phyloP scores from a whole-genome alignment of 2,888 invertebrate genomes.

The Dolichopus griseipennis region DNA sequence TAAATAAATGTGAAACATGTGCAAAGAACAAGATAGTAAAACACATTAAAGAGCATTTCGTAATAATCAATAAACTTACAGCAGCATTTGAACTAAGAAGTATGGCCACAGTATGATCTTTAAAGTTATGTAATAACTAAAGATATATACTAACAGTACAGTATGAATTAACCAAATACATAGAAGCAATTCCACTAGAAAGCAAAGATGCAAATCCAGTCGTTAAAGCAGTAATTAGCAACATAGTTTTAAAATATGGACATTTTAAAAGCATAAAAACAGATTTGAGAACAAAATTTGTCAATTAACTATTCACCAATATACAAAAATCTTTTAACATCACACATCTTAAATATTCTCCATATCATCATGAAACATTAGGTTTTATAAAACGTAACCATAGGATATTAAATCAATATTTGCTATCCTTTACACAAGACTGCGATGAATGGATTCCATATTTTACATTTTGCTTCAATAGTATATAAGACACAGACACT shows the following conservation, averaged over 20 bases:
- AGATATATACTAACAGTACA: conserved; percentile 12
- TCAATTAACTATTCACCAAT: conserved; percentile 9
- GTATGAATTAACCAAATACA: conserved; percentile 14
- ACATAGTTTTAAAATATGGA: conserved; percentile 20
- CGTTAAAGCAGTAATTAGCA: conserved; percentile 20
- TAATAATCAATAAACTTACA: not conserved
- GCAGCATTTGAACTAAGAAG: not conserved
- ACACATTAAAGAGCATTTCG: not conserved
- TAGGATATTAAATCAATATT: conserved; percentile 17
- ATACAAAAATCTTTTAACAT: conserved; percentile 7
- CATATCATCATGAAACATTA: conserved; percentile 14
- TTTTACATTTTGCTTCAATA: conserved; percentile 15
- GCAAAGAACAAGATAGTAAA: not conserved
- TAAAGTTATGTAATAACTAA: not conserved
- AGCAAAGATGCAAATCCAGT: conserved; percentile 23
- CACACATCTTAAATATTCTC: conserved; percentile 7
- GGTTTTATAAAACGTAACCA: conserved; percentile 18
- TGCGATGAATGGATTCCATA: conserved; percentile 17
- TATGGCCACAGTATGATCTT: conserved; percentile 10
- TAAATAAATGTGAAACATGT: no score
- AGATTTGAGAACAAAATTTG: conserved; percentile 15
- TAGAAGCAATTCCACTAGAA: conserved; percentile 19
- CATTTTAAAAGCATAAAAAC: conserved; percentile 15
- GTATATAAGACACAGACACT: conserved; percentile 12
- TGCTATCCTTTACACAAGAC: conserved; percentile 13